A percentile compares a stretch with the other conserved stretches of the same genome.
Conservation (phyloP, 1,140 invertebrate species). For the Leptinotarsa undecemlineata region DNA sequence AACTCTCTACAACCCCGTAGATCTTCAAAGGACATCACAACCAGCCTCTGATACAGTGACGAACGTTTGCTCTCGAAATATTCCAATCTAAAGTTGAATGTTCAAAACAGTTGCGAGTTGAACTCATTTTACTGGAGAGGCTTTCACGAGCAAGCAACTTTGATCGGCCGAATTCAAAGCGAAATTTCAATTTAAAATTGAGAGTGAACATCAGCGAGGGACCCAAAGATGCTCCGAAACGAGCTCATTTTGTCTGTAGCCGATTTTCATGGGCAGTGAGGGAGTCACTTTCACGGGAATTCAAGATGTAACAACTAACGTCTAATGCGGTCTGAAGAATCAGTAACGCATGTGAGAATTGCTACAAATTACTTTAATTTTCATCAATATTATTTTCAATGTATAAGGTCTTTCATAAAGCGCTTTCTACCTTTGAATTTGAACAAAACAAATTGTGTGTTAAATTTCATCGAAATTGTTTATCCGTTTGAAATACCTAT, state of each 20-base stretch:
- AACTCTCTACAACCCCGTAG: not conserved
- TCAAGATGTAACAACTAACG: no score
- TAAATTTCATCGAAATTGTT: no score
- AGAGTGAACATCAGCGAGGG: conserved; percentile 38
- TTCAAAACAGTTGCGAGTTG: conserved; percentile 37
- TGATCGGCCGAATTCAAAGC: conserved; percentile 47
- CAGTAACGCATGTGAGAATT: no score
- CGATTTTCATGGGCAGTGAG: not conserved
- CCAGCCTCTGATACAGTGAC: conserved; percentile 23
- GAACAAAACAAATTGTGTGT: no score
- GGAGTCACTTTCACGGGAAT: no score
- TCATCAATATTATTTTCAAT: no score
- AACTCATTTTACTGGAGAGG: conserved; percentile 33
- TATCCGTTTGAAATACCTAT: no score
- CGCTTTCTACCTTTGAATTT: no score
- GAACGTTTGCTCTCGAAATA: conserved; percentile 33
- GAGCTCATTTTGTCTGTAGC: conserved; percentile 38
- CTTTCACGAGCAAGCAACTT: conserved; percentile 40
- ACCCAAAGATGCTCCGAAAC: conserved; percentile 7
- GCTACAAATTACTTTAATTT: no score
- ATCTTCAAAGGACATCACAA: conserved; percentile 11
- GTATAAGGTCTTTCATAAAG: no score
- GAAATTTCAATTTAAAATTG: conserved; percentile 48
- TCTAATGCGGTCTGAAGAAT: no score
- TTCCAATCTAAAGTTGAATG: conserved; percentile 40